Evolutionary conservation across 2,113 vertebrate genomes (phyloP), one percentile per base, ranked within the genome.

Genomic region (Propithecus coquereli): DNA sequence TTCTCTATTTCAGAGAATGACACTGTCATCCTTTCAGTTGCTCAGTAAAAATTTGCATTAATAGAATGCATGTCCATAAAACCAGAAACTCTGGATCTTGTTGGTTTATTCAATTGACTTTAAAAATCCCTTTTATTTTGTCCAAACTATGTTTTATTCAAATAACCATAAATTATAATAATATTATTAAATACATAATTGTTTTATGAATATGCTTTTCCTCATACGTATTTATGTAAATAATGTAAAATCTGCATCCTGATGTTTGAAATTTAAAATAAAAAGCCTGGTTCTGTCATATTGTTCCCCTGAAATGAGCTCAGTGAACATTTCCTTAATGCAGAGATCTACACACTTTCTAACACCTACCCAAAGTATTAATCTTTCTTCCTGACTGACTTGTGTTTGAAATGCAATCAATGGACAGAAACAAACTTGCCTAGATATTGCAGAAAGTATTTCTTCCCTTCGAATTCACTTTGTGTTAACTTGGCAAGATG

Each of bases 401-500:
- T 50, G 82, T 86, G 76, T 80, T 94, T 40, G 94, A 91, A 77
- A 93, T 47, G 73, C 25, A 74, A 59, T 93, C 85, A 65, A 32
- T 22, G 27, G 59, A 37, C 14, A 95, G 25, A 54, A 90, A 85
- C 27, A 23, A 96, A 85, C 34, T 6, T 57, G 13, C 59, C 73
- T 82, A 71, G 25, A 94, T 34, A 91, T 3, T 96, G 88, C 45
- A 91, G 40, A 77, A 76, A 37, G 1, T 23, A 11, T 54, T 85
- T 90, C 82, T 45, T 97, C 88, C 94, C 47, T 96, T 90, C 13
- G 1, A 68, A 73, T 25, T 96, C n/a, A 37, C 30, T 89, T 97
- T 92, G 76, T n/a, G 73, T 71, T 93, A 93, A 90, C 30, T 65
- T 90, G 80, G 23, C 34, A 17, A 11, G 45, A 96, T 76, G 23